Conservation (phyloP, 2,797 vertebrate species). For the Lepilemur septentrionalis region DNA sequence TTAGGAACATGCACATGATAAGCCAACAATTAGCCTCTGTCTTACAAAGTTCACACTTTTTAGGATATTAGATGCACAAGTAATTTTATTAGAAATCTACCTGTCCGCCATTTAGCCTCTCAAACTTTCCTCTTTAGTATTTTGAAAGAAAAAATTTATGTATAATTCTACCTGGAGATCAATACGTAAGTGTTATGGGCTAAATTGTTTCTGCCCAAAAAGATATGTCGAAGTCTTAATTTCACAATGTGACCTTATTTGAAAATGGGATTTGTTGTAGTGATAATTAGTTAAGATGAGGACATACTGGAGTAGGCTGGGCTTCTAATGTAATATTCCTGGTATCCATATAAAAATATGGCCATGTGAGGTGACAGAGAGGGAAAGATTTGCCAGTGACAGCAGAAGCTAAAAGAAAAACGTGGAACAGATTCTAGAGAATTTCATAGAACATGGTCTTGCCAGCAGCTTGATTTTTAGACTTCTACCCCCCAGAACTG, state of each 20-base stretch:
- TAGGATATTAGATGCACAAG: background rate
- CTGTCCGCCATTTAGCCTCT: background rate
- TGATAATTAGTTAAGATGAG: background rate
- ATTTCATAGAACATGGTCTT: background rate
- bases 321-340: background rate
- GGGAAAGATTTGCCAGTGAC: background rate
- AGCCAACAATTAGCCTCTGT: background rate
- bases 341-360: background rate
- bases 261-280: background rate
- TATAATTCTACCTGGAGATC: background rate
- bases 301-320: rapidly evolving
- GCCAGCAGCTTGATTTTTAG: background rate
- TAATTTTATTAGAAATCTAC: background rate
- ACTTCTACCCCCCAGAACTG: background rate
- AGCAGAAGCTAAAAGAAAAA: background rate
- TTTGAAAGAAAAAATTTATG: background rate
- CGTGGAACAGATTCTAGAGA: background rate
- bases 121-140: background rate
- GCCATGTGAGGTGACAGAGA: background rate
- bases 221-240: background rate
- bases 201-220: background rate
- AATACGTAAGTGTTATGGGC: background rate
- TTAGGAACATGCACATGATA: background rate
- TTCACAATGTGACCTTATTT: background rate
- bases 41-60: background rate